Evolutionary conservation across 2,888 invertebrate species (phyloP).

Genomic region (Dione vanillae): DNA sequence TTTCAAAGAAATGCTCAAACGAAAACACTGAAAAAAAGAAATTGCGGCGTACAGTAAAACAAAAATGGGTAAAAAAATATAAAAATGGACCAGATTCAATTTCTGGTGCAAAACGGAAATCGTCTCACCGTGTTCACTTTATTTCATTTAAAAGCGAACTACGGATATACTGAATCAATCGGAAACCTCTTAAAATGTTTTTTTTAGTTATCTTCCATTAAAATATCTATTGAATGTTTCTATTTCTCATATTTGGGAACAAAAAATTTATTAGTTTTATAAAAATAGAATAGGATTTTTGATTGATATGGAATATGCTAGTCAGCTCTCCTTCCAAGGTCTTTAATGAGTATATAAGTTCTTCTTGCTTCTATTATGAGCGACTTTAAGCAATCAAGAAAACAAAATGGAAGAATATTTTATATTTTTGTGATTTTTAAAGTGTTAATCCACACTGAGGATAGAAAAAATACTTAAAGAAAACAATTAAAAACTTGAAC

Average conservation of each 20-base stretch:
- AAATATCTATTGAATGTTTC: slow-evolving; percentile 1
- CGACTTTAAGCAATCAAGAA: no score
- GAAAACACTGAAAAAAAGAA: not conserved
- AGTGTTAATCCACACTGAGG: no score
- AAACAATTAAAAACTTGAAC: no score
- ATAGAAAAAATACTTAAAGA: no score
- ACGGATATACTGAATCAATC: slow-evolving; percentile 18
- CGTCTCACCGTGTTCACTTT: slow-evolving; percentile 30
- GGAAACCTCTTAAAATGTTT: slow-evolving; percentile 20
- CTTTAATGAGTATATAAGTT: no score
- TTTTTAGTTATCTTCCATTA: slow-evolving; percentile 6
- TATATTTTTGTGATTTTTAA: no score
- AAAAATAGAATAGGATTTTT: no score
- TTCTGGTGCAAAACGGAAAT: slow-evolving; percentile 38
- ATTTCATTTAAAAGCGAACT: slow-evolving; percentile 25
- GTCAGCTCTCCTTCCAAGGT: no score
- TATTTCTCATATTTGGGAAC: not conserved
- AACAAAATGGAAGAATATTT: no score
- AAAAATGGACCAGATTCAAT: slow-evolving; percentile 36
- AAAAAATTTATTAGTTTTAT: no score
- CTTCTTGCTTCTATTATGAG: no score
- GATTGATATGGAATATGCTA: no score
- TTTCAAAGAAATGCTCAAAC: not conserved
- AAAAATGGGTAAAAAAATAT: slow-evolving; percentile 34
- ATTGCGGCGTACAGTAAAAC: not conserved